phyloP scores from a whole-genome alignment of 1,140 invertebrate species.

The Diprion similis region DNA sequence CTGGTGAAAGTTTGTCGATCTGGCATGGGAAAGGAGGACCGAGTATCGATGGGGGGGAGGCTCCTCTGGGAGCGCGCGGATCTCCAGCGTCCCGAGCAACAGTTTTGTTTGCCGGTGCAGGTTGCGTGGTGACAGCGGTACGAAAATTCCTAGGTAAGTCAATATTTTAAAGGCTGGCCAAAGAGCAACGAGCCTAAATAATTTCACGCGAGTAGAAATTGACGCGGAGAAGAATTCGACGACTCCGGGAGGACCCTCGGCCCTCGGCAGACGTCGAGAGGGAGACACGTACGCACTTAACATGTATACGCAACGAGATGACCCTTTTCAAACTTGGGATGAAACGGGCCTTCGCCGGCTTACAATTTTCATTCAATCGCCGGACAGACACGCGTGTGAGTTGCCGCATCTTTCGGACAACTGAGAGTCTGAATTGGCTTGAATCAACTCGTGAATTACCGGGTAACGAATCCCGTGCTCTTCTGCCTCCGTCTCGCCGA shows the following conservation, averaged over 20 bases:
- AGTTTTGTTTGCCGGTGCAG: background rate
- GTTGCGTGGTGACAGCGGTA: background rate
- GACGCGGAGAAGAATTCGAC: background rate
- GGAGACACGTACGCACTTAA: background rate
- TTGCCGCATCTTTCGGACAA: background rate
- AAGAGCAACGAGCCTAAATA: background rate
- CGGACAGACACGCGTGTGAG: background rate
- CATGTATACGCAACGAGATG: background rate
- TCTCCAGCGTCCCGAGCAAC: background rate
- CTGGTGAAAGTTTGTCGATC: background rate
- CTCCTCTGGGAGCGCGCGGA: background rate
- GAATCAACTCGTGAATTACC: background rate
- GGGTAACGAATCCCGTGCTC: background rate
- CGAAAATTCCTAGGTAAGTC: background rate
- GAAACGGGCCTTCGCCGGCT: background rate
- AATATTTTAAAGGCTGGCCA: background rate
- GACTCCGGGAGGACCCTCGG: background rate
- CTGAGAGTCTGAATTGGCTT: background rate
- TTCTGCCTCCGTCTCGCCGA: background rate
- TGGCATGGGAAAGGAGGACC: background rate
- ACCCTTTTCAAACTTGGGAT: slow-evolving; percentile 3
- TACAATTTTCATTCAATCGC: background rate
- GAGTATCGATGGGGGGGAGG: background rate
- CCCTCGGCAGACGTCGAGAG: background rate
- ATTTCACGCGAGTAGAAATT: background rate